Conservation (phyloP, 2,113 vertebrate genomes). For the Pituophis catenifer region DNA sequence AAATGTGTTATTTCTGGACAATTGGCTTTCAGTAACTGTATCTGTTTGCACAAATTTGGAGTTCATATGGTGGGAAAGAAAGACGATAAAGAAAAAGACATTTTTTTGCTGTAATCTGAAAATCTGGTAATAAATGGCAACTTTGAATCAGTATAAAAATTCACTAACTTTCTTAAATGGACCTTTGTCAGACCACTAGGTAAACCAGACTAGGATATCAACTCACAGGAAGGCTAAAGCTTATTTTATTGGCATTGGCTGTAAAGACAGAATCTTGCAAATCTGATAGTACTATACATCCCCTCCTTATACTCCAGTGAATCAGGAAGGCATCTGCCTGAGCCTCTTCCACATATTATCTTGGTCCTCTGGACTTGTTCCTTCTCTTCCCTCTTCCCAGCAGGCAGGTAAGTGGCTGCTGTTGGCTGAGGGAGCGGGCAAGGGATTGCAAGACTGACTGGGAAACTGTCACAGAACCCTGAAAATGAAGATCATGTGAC, state of each 20-base stretch:
- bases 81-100: neutral
- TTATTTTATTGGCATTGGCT: neutral
- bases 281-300: neutral
- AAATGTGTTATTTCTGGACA: neutral
- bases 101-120: neutral
- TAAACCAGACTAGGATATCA: neutral
- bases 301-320: neutral
- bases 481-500: neutral
- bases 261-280: neutral
- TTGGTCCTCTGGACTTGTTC: neutral
- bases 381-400: too few species aligned
- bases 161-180: neutral
- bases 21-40: neutral
- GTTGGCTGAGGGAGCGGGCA: neutral
- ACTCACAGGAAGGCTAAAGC: neutral
- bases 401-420: neutral
- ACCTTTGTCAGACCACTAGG: neutral
- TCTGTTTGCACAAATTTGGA: neutral
- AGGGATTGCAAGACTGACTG: neutral
- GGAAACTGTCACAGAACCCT: neutral
- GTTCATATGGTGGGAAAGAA: neutral
- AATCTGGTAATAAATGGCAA: neutral
- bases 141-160: neutral
- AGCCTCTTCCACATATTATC: neutral
- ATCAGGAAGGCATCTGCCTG: neutral